phyloP scores from a whole-genome alignment of 1,140 invertebrate genomes.

The Heliconius hermathena region DNA sequence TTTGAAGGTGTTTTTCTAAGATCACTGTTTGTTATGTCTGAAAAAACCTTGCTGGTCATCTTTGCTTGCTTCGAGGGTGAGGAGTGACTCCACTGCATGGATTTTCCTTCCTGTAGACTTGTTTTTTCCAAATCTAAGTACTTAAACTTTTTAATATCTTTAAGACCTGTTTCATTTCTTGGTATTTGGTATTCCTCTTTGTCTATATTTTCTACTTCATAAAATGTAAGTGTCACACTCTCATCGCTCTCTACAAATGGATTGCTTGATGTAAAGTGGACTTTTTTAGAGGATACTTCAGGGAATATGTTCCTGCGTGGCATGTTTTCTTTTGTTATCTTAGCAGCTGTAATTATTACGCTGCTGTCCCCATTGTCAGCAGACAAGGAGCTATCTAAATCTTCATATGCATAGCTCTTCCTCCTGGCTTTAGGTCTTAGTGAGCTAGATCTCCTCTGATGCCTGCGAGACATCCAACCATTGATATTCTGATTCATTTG shows the following conservation, averaged over 20 bases:
- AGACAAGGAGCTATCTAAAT: conserved; percentile 82
- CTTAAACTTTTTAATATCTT: conserved; percentile 75
- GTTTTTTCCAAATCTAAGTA: conserved; percentile 74
- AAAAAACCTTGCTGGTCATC: conserved; percentile 56
- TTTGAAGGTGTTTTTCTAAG: conserved; percentile 71
- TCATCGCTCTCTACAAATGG: conserved; percentile 79
- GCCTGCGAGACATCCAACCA: conserved; percentile 53
- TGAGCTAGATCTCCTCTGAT: conserved; percentile 57
- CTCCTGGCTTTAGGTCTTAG: conserved; percentile 58
- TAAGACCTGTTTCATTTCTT: conserved; percentile 45
- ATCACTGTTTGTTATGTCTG: conserved; percentile 62
- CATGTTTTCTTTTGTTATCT: conserved; percentile 77
- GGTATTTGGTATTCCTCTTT: conserved; percentile 47
- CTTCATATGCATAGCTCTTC: conserved; percentile 73
- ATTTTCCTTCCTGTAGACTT: conserved; percentile 61
- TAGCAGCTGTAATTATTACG: conserved; percentile 81
- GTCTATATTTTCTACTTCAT: conserved; percentile 72
- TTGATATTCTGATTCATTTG: conserved; percentile 47
- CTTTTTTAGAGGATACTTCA: conserved; percentile 66
- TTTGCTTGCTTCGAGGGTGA: conserved; percentile 73
- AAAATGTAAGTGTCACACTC: conserved; percentile 77
- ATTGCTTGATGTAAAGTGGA: conserved; percentile 74
- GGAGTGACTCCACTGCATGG: conserved; percentile 64
- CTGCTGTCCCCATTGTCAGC: conserved; percentile 82
- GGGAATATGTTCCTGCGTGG: conserved; percentile 74